These are phyloP conservation scores for Ctenopoma kingsleyae DNA, from an alignment of 2,797 vertebrate species.

Conservation along the genomic window DNA sequence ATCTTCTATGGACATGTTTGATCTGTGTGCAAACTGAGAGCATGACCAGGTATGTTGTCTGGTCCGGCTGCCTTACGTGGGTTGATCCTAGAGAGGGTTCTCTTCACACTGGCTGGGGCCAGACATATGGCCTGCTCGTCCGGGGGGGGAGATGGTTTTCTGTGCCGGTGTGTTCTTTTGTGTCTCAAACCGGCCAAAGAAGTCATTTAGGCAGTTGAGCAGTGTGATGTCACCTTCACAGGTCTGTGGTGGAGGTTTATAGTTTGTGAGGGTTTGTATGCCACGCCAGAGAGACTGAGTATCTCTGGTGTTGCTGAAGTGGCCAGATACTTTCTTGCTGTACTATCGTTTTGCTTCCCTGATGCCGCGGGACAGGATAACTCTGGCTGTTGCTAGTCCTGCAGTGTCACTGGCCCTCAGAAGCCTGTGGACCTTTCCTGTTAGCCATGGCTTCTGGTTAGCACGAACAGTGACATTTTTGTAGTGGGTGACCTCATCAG, in stretches of 20 bases:
- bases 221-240: not conserved
- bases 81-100: not conserved
- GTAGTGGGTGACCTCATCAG: constrained; percentile 10
- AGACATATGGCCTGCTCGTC: not conserved
- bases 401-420: constrained; percentile 5
- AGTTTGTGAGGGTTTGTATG: not conserved
- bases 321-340: not conserved
- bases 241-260: not conserved
- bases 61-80: not conserved
- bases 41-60: too few species aligned
- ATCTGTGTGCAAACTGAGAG: too few species aligned
- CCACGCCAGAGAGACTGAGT: not conserved
- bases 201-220: not conserved
- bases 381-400: not conserved
- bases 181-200: not conserved
- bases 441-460: constrained; percentile 27
- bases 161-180: not conserved
- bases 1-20: too few species aligned
- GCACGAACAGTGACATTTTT: constrained; percentile 10
- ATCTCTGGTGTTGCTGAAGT: constrained; percentile 6
- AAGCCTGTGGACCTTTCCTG: constrained; percentile 4
- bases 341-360: not conserved
- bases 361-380: not conserved
- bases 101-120: not conserved
- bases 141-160: not conserved